Conservation (phyloP, 2,888 invertebrate genomes). For the Drosophila percnosoma region DNA sequence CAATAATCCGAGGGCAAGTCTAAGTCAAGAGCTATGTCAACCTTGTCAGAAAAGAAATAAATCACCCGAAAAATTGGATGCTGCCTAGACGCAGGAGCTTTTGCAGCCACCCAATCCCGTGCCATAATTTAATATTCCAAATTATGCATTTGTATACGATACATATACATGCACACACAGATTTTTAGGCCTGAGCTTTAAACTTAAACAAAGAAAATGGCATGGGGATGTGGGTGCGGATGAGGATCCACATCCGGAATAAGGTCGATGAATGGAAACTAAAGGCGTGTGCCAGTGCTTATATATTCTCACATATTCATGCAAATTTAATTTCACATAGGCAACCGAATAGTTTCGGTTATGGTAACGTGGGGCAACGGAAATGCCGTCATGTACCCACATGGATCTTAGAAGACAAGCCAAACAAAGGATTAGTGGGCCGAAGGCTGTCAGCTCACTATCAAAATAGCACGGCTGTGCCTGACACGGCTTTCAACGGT, state of each 20-base stretch:
- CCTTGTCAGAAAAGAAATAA: constrained; percentile 71
- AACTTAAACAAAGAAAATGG: constrained; percentile 11
- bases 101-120: constrained; percentile 4
- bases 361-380: background rate
- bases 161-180: constrained; percentile 2
- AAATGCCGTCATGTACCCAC: constrained; percentile 5
- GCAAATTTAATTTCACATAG: constrained; percentile 33
- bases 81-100: constrained; percentile 16
- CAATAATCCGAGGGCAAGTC: constrained; percentile 56
- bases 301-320: constrained; percentile 25
- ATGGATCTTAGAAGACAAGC: constrained; percentile 5
- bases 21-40: constrained; percentile 72
- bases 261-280: background rate
- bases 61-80: constrained; percentile 60
- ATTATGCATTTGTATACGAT: constrained; percentile 67
- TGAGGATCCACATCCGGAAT: constrained; percentile 3
- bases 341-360: constrained; percentile 43
- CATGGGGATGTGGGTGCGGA: constrained; percentile 10
- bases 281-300: constrained; percentile 10
- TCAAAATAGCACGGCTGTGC: constrained; percentile 38
- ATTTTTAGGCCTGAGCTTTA: constrained; percentile 20
- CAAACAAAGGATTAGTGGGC: constrained; percentile 43
- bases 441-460: constrained; percentile 48
- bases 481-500: constrained; percentile 48
- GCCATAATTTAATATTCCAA: constrained; percentile 60